Percentiles rank a stretch among this genome's conserved stretches.
Conservation (phyloP, 2,797 vertebrate genomes). For the Pelochelys cantorii region DNA sequence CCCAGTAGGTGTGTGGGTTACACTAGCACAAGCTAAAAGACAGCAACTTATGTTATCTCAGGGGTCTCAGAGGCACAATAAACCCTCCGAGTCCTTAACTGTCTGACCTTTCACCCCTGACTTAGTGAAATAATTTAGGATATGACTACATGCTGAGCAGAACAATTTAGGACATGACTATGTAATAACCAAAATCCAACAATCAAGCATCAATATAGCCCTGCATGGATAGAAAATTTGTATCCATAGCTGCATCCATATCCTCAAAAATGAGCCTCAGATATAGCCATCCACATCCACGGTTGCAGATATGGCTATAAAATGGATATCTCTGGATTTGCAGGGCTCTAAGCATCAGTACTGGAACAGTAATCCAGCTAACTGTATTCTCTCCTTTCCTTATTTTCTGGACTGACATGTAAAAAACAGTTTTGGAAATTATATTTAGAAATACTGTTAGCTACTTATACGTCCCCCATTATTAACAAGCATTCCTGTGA, state of each 20-base stretch:
- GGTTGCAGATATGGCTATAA: too few relatives aligned
- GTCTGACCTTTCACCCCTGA: not conserved
- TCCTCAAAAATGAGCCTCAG: too few relatives aligned
- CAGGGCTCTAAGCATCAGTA: not conserved
- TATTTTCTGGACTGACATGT: not conserved
- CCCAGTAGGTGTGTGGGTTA: too few relatives aligned
- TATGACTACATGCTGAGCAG: too few relatives aligned
- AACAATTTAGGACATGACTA: not conserved
- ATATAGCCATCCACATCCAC: too few relatives aligned
- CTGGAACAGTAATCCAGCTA: not conserved
- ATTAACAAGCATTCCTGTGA: too few relatives aligned
- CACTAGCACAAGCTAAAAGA: constrained; percentile 28
- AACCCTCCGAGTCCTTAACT: constrained; percentile 30
- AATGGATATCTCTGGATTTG: too few relatives aligned
- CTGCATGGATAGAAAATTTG: too few relatives aligned
- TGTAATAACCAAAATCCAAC: not conserved
- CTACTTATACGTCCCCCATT: too few relatives aligned
- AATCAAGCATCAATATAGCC: not conserved
- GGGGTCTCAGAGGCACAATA: constrained; percentile 45
- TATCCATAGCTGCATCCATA: too few relatives aligned
- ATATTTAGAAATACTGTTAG: too few relatives aligned
- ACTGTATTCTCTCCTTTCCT: not conserved
- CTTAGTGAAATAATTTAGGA: not conserved
- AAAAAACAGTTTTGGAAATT: too few relatives aligned
- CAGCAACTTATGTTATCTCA: constrained; percentile 38